Conservation (phyloP, 2,113 vertebrate genomes). For the Tinamus guttatus region DNA sequence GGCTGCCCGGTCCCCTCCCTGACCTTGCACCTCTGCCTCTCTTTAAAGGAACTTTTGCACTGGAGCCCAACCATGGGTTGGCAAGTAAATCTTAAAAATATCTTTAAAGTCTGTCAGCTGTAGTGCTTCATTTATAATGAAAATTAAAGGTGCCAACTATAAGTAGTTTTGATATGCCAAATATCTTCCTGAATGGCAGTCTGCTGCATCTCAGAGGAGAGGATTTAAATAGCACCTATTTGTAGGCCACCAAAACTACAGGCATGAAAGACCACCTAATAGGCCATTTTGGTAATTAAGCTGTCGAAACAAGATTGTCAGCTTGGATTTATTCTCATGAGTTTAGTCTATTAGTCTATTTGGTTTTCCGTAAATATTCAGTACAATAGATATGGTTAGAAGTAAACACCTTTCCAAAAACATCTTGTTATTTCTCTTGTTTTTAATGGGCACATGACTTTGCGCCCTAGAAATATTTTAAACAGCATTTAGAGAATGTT, state of each 20-base stretch:
- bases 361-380: background rate
- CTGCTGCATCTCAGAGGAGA: constrained; percentile 52
- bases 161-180: constrained; percentile 43
- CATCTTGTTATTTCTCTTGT: background rate
- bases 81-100: constrained; percentile 74
- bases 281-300: constrained; percentile 7
- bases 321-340: background rate
- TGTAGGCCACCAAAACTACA: background rate
- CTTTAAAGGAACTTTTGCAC: constrained; percentile 62
- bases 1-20: constrained; percentile 49
- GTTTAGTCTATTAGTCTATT: background rate
- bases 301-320: background rate
- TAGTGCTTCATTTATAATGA: constrained; percentile 76
- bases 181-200: constrained; percentile 16
- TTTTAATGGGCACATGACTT: background rate
- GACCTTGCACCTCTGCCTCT: constrained; percentile 18
- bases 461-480: background rate
- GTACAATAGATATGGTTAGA: background rate
- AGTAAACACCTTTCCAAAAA: background rate
- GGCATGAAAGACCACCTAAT: background rate
- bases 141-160: constrained; percentile 63
- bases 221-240: constrained; percentile 46
- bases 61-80: constrained; percentile 70
- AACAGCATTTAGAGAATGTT: background rate
- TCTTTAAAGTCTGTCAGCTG: constrained; percentile 73